Evolutionary conservation across 2,888 invertebrate genomes (phyloP), one percentile per base, ranked within the genome.

Genomic region (Apamea anceps): DNA sequence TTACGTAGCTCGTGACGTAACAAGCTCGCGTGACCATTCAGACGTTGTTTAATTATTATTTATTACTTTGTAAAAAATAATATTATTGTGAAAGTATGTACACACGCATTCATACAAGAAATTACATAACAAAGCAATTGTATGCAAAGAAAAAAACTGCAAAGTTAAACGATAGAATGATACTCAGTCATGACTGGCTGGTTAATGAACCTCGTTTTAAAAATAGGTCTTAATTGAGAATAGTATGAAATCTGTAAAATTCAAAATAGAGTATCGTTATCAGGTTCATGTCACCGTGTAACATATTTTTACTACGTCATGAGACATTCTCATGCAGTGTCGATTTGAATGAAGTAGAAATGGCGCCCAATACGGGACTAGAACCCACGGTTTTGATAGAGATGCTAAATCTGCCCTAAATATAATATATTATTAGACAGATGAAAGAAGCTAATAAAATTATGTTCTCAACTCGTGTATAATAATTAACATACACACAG

Each of bases 21-120:
- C n/a, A 15, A 28, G 37, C 51, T 85, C 25, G 85, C 85, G 85
- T 85, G 85, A 85, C 87, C 80, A 85, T 77, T 86, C 66, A 86
- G 42, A 18, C 48, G 67, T 75, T 74, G 73, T 86, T 77, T 79
- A 72, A 86, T 83, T 83, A 57, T 83, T 72, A 86, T 85, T 86
- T 85, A 86, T 86, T 74, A 62, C 45, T 76, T 86, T 74, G 72
- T 66, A 65, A 79, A 77, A 81, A 84, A 32, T 0, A 78, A 7
- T 70, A 2, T 32, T 32, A 32, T 32, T 32, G 32, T 57, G 57
- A 2, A 70, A 77, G 62, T 82, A 32, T 32, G 32, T 32, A n/a
- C 42, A 63, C 84, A 84, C 72, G 72, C 79, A 67, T 84, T 79
- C 48, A n/a, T 62, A 62, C 8, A 72, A 45, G 66, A 67, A 77